These are phyloP conservation scores for Pseudomugil gertrudae DNA, from an alignment of 2,797 vertebrate genomes.

Conservation along the genomic window DNA sequence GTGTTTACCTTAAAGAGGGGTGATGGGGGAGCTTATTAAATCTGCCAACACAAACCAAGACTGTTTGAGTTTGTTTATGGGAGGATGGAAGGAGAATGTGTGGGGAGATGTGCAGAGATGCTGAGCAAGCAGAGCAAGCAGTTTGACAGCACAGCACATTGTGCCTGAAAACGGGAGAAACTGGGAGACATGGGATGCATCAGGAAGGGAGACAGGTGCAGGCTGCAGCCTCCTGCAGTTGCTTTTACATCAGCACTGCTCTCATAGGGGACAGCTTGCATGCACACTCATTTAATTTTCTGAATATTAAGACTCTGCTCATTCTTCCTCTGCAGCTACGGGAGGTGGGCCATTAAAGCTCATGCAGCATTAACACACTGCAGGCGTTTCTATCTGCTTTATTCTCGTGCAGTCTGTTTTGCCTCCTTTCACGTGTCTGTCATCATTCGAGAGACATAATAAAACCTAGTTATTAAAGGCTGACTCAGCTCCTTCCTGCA, in stretches of 20 bases:
- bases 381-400: conserved; percentile 27
- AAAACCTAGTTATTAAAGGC: conserved; percentile 61
- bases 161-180: conserved; percentile 39
- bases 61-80: conserved; percentile 13
- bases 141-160: conserved; percentile 55
- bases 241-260: conserved; percentile 10
- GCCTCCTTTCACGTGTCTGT: conserved; percentile 44
- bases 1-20: conserved; percentile 30
- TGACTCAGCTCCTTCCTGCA: conserved; percentile 73
- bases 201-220: conserved; percentile 46
- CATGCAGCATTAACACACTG: conserved; percentile 2
- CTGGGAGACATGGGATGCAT: conserved; percentile 39
- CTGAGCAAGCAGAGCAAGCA: conserved; percentile 59
- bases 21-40: conserved; percentile 69
- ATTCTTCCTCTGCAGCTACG: conserved; percentile 10
- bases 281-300: conserved; percentile 4
- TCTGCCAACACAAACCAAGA: conserved; percentile 44
- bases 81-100: background rate
- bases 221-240: conserved; percentile 26
- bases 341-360: conserved; percentile 5
- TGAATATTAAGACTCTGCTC: conserved; percentile 14
- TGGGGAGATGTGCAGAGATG: conserved; percentile 32
- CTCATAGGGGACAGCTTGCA: background rate
- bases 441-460: conserved; percentile 46
- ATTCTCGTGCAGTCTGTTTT: conserved; percentile 37